These are phyloP conservation scores for Corythoichthys intestinalis DNA, from an alignment of 2,113 vertebrate genomes.

Conservation along the genomic window DNA sequence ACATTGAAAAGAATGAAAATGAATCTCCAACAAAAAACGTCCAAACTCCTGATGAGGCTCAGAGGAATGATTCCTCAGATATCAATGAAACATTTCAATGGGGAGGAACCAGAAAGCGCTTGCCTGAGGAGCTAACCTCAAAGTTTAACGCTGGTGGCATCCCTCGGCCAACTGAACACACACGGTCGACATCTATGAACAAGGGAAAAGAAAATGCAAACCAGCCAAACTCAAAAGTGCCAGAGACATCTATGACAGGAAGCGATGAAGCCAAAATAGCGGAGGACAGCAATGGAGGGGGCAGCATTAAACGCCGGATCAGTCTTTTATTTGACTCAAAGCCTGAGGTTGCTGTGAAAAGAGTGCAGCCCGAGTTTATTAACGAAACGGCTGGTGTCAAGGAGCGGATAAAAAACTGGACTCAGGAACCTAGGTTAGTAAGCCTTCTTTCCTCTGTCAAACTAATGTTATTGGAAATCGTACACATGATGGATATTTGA, in stretches of 20 bases:
- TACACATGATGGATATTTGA: background rate
- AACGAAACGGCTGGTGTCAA: slow-evolving; percentile 51
- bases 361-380: slow-evolving; percentile 44
- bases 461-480: background rate
- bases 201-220: slow-evolving; percentile 13
- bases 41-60: slow-evolving; percentile 22
- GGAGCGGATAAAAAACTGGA: slow-evolving; percentile 63
- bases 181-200: background rate
- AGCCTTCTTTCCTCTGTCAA: background rate
- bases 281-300: slow-evolving; percentile 29
- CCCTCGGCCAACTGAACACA: slow-evolving; percentile 1
- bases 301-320: slow-evolving; percentile 67
- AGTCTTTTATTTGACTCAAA: slow-evolving; percentile 61
- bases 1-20: slow-evolving; percentile 10
- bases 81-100: background rate
- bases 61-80: background rate
- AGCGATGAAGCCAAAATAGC: slow-evolving; percentile 11
- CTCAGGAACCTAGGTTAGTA: slow-evolving; percentile 48
- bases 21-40: background rate
- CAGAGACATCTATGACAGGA: slow-evolving; percentile 18
- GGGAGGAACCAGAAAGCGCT: slow-evolving; percentile 51
- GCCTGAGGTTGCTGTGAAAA: slow-evolving; percentile 38
- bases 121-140: slow-evolving; percentile 60
- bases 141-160: slow-evolving; percentile 56
- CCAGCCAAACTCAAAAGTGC: background rate